Base-by-base conservation (phyloP, 2,888 invertebrate species). In the Tinea semifulvella region DNA sequence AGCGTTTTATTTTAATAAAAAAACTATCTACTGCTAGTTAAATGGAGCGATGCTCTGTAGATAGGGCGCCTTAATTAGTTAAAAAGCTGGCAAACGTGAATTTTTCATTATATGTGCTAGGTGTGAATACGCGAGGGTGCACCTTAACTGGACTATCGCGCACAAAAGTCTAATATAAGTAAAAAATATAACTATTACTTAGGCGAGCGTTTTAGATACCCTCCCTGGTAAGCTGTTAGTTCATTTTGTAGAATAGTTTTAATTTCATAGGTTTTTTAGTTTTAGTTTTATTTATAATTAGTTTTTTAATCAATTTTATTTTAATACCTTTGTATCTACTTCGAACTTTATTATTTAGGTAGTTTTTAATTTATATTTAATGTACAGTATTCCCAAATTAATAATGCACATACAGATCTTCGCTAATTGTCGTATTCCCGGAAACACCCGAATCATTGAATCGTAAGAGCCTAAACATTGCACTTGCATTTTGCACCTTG, bases 11-110 rank as follows among this genome's bases (percentile, higher is more conserved):
- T 40, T 40, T 40, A 40, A 40, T 40, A 40, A 40, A n/a, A n/a
- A n/a, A 40, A 11, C 19, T 22, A 40, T 40, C 40, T 22, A 22
- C 40, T 22, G 22, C 36, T 18, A 40, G 22, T 13, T 22, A 22
- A 22, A 13, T 40, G 17, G 22, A 22, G 22, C 40, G 40, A 40
- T 40, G 22, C 22, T 22, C 40, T n/a, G 22, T 2, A 22, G 40
- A 40, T 40, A 40, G 38, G 38, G 40, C 40, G 22, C 20, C 22
- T 40, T 40, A 40, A 40, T 40, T 40, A 40, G 40, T 40, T 40
- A 40, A 40, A 36, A 40, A 40, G 40, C 40, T 13, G 22, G 17
- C 36, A 18, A n/a, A 36, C 36, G 36, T 36, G 16, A n/a, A 16
- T 18, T 22, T 22, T 40, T 18, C 40, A 40, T 40, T 40, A 40